Base-by-base conservation (phyloP, 2,888 invertebrate species). In the Nomada fabriciana region DNA sequence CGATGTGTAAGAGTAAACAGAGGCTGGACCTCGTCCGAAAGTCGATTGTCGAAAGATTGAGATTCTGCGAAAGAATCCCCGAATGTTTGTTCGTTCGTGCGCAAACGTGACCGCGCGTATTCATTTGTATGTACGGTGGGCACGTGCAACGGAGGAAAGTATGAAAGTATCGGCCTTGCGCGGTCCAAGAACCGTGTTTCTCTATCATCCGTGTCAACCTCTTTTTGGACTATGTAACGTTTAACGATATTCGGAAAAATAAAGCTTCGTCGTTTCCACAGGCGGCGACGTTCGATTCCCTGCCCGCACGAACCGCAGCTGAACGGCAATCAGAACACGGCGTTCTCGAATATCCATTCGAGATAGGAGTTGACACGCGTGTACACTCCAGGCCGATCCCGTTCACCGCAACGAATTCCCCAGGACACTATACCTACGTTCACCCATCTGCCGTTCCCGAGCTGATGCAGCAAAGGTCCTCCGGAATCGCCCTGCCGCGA, bases 361-460 rank as follows among this genome's bases (percentile, higher is more conserved):
- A 97, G 94, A 92, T 96, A 97, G 86, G 95, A 95, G 85, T 95
- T 96, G 36, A 98, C 97, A 52, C 96, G 94, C 0, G 97, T 96
- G 92, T 98, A 98, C 47, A 98, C 94, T 1, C 98, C 98, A 0
- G 98, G 98, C 79, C 95, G 96, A 65, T 95, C 95, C 29, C 96
- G 95, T 85, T 96, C 96, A 0, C 97, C 98, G 91, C 98, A 98
- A 2, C 96, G 95, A 53, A 97, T 95, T 18, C 98, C 98, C 97
- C 97, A 98, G 0, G 98, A 98, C 0, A 98, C 98, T 74, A 98
- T 95, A 1, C 98, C 98, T 61, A 97, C 95, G 43, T 95, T 95
- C 0, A 96, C 95, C 98, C 98, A 98, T 64, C 97, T 95, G 0
- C 96, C 96, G 91, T 96, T 96, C 1, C 95, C 94, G 90, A 97